Evolutionary conservation across 1,140 invertebrate genomes (phyloP).

Genomic region (Philotrypesis tridentata): DNA sequence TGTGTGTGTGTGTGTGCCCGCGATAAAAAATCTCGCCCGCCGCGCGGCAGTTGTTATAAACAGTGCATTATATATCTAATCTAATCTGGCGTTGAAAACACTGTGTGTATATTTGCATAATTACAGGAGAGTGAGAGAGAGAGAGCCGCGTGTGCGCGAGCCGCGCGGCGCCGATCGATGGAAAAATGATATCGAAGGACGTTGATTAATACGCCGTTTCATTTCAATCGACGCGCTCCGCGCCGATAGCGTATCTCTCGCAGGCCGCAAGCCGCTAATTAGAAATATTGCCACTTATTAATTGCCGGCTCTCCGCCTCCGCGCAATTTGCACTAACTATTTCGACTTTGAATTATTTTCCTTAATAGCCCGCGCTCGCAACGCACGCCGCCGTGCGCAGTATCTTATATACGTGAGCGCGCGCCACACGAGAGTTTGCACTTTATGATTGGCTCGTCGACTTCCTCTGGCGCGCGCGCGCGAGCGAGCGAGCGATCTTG

Average conservation of each 20-base stretch:
- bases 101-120: conserved; percentile 27
- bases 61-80: conserved; percentile 13
- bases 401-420: too few species aligned
- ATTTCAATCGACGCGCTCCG: conserved; percentile 2
- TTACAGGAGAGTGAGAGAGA: too few species aligned
- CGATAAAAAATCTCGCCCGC: neutral
- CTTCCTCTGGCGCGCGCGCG: too few species aligned
- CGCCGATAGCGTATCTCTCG: neutral
- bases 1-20: neutral
- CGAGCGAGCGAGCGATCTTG: too few species aligned
- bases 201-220: conserved; percentile 29
- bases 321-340: neutral
- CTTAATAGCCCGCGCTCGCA: too few species aligned
- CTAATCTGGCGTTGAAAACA: conserved; percentile 21
- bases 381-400: too few species aligned
- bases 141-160: too few species aligned
- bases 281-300: conserved; percentile 4
- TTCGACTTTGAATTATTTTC: neutral
- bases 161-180: neutral
- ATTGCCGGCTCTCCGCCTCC: neutral
- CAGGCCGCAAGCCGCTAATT: neutral
- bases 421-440: too few species aligned
- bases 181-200: conserved; percentile 8
- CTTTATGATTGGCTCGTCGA: too few species aligned
- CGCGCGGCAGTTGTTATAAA: neutral